Percentiles rank a stretch among this genome's conserved stretches.
Evolutionary conservation across 2,797 vertebrate species (phyloP).

Genomic region (Galago senegalensis): DNA sequence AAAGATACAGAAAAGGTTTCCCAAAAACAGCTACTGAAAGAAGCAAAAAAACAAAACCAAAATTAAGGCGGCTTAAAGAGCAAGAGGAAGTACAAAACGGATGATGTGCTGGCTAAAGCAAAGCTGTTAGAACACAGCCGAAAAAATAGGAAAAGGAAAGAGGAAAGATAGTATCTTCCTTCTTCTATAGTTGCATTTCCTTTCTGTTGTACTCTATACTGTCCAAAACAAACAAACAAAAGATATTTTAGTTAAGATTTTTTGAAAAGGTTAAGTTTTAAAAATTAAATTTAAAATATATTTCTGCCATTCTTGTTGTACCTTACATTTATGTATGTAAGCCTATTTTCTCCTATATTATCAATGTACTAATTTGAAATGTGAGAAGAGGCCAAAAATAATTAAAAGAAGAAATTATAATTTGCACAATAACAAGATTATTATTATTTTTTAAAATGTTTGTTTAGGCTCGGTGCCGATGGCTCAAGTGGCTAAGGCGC

Average conservation of each 20-base stretch:
- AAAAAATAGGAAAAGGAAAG: background rate
- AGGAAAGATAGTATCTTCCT: background rate
- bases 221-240: background rate
- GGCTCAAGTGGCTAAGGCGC: too few relatives aligned
- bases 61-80: background rate
- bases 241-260: background rate
- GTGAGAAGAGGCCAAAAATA: background rate
- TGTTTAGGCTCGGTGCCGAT: too few relatives aligned
- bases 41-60: background rate
- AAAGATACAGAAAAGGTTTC: background rate
- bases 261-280: background rate
- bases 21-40: background rate
- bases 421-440: background rate
- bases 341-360: background rate
- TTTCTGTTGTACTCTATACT: background rate
- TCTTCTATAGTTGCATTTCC: background rate
- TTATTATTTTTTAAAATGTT: too few relatives aligned
- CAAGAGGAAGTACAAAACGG: background rate
- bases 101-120: background rate
- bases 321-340: background rate
- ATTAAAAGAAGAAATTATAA: slow-evolving; percentile 21
- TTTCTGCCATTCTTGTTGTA: background rate
- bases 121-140: background rate
- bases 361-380: slow-evolving; percentile 9
- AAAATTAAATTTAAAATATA: slow-evolving; percentile 5